Base-by-base conservation (phyloP, 1,140 invertebrate genomes). In the Myzus persicae region DNA sequence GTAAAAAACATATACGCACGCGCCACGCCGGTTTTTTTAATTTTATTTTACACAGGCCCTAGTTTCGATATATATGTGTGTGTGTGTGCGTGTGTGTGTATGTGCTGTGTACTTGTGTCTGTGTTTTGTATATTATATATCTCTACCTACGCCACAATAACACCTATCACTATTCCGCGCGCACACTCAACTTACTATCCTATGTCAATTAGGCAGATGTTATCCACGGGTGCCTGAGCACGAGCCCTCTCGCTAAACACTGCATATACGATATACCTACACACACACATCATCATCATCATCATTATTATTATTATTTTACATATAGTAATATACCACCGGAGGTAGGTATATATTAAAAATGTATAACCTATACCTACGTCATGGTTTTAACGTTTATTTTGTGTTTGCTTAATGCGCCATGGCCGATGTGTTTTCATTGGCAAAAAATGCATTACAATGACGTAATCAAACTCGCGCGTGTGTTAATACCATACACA, bases 151-250 rank as follows among this genome's bases (percentile, higher is more conserved):
- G 85, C 42, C 85, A 46, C 44, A 88, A 88, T 88, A 88, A 46
- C 26, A 85, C 67, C 67, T 81, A 92, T 92, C 91, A 84, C 91
- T 82, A 92, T 92, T 92, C 91, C 44, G n/a, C 31, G 31, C 46
- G 88, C 76, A 14, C 91, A 82, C 67, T 36, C 90, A 7, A 91
- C 54, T 40, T 9, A 54, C 20, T 91, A 76, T 92, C 90, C 90
- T 81, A 91, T 92, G 91, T 92, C 91, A 92, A 92, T 92, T 92
- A 92, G 91, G 91, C 91, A 92, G 91, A 92, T 92, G 91, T 92
- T 92, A 92, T 81, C 91, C 76, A 92, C 91, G 91, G 91, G 91
- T 81, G 46, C 67, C n/a, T 92, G 91, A n/a, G 91, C 91, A 92
- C 91, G 91, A 82, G 91, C 76, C 91, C 91, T 91, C 59, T 46